A percentile compares a stretch with the other conserved stretches of the same genome.
Conservation (phyloP, 1,140 invertebrate genomes). For the Drosophila saltans region DNA sequence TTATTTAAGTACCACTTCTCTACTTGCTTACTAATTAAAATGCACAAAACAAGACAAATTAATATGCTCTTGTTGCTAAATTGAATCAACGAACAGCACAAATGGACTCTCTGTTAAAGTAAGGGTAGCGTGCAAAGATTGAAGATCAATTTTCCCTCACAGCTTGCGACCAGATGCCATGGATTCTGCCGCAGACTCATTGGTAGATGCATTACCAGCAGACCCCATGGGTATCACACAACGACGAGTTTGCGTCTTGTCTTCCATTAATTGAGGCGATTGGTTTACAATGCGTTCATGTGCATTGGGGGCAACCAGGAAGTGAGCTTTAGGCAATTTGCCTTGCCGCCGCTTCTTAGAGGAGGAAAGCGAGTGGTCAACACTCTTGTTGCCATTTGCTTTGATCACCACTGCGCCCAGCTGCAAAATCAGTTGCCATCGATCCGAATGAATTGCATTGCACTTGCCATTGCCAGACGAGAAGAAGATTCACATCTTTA, state of each 20-base stretch:
- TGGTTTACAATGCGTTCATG: conserved; percentile 61
- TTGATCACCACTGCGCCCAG: conserved; percentile 56
- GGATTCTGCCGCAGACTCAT: conserved; percentile 50
- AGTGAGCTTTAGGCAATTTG: conserved; percentile 62
- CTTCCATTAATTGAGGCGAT: conserved; percentile 71
- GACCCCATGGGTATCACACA: conserved; percentile 34
- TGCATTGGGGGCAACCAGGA: conserved; percentile 65
- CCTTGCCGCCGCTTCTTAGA: conserved; percentile 13
- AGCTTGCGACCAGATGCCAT: conserved; percentile 23
- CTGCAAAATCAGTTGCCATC: conserved; percentile 75
- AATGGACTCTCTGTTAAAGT: not conserved
- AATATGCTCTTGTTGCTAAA: too few species aligned
- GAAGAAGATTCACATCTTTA: conserved; percentile 9
- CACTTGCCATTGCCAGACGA: conserved; percentile 29
- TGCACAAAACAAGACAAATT: too few species aligned
- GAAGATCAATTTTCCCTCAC: conserved; percentile 46
- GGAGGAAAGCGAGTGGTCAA: conserved; percentile 1
- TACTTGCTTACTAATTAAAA: too few species aligned
- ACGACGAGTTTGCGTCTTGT: conserved; percentile 54
- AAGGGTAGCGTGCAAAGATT: conserved; percentile 29
- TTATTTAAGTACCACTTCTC: too few species aligned
- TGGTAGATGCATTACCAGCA: conserved; percentile 38
- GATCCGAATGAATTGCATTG: conserved; percentile 41
- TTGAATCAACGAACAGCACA: too few species aligned
- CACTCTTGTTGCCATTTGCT: conserved; percentile 27